A percentile compares a stretch with the other conserved stretches of the same genome.
Evolutionary conservation across 1,140 invertebrate species (phyloP).

Genomic region (Atta texana): DNA sequence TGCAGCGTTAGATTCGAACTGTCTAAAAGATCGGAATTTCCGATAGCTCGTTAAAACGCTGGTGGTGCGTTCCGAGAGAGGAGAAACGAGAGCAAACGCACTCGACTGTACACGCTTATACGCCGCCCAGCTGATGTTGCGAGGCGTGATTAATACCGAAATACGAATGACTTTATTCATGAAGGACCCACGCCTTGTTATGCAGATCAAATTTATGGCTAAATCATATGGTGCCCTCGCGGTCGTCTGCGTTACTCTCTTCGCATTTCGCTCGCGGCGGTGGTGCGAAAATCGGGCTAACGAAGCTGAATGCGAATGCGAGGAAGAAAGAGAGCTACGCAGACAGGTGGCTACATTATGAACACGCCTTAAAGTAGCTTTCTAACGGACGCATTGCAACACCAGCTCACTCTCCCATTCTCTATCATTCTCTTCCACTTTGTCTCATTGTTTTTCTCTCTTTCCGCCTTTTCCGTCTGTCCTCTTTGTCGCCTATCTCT

Average conservation of each 20-base stretch:
- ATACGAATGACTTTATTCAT: conserved; percentile 80
- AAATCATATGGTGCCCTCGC: conserved; percentile 72
- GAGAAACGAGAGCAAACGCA: conserved; percentile 11
- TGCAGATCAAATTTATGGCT: conserved; percentile 78
- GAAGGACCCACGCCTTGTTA: conserved; percentile 73
- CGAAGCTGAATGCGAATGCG: conserved; percentile 40
- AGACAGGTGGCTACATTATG: conserved; percentile 63
- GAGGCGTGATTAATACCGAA: conserved; percentile 77
- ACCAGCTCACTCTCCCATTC: not conserved
- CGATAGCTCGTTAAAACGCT: conserved; percentile 46
- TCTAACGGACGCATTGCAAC: conserved; percentile 45
- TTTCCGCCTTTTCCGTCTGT: conserved; percentile 2
- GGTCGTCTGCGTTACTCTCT: conserved; percentile 62
- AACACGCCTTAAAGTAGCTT: conserved; percentile 75
- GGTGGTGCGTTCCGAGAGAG: not conserved
- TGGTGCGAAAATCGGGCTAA: conserved; percentile 71
- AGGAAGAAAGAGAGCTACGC: conserved; percentile 5
- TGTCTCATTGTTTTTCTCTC: conserved; percentile 43
- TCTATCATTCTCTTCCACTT: conserved; percentile 26
- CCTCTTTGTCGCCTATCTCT: conserved; percentile 26
- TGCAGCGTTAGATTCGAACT: not conserved
- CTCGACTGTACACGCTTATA: conserved; percentile 25
- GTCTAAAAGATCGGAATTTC: conserved; percentile 56
- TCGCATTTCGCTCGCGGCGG: conserved; percentile 57
- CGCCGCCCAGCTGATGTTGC: conserved; percentile 52